These are phyloP conservation scores for Fissipunctia ypsillon DNA, from an alignment of 2,888 invertebrate genomes.

Conservation along the genomic window DNA sequence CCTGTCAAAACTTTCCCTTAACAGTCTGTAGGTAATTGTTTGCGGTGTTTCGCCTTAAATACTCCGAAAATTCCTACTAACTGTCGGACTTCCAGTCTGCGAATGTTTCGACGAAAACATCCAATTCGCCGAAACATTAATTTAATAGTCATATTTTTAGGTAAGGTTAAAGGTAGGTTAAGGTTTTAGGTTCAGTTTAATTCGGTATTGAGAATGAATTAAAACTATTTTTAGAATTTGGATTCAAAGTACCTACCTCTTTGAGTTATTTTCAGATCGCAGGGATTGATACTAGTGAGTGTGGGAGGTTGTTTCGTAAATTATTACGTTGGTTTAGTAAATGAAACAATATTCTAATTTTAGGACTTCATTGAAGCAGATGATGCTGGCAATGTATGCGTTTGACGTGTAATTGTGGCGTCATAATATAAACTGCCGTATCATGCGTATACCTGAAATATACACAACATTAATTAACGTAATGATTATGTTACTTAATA, in stretches of 20 bases:
- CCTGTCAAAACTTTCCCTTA: constrained; percentile 64
- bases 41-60: constrained; percentile 55
- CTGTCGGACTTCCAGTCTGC: constrained; percentile 3
- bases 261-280: constrained; percentile 3
- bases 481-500: not conserved
- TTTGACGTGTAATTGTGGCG: constrained; percentile 1
- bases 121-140: not conserved
- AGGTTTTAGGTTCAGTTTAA: constrained; percentile 9
- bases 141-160: too few species aligned
- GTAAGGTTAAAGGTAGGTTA: too few species aligned
- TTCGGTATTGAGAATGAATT: constrained; percentile 5
- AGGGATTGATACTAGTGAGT: not conserved
- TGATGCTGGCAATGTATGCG: not conserved
- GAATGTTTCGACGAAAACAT: constrained; percentile 21
- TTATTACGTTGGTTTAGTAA: not conserved
- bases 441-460: not conserved
- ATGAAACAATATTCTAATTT: constrained; percentile 8
- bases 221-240: not conserved
- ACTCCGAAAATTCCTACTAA: constrained; percentile 28
- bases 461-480: not conserved
- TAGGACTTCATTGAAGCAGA: not conserved
- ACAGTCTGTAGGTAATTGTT: constrained; percentile 58
- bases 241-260: not conserved
- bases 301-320: constrained; percentile 4
- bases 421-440: not conserved